phyloP scores from a whole-genome alignment of 1,140 invertebrate species.

The Hesperophylax magnus region DNA sequence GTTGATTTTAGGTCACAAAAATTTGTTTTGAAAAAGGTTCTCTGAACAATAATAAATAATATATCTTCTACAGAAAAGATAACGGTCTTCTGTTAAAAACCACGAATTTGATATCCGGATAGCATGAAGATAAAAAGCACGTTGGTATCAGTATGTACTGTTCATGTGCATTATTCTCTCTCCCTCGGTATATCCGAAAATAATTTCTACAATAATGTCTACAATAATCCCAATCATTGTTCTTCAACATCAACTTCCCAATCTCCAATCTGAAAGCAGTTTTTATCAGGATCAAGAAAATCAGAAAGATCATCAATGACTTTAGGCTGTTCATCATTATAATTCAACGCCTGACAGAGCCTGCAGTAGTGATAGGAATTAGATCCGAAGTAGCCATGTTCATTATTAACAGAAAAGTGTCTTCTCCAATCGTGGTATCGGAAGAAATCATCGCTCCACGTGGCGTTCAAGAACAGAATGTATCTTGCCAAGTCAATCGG shows the following conservation, averaged over 20 bases:
- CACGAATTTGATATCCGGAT: too few relatives aligned
- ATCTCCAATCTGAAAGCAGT: slow-evolving; percentile 61
- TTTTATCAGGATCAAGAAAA: slow-evolving; percentile 67
- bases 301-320: slow-evolving; percentile 66
- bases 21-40: too few relatives aligned
- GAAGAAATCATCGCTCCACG: slow-evolving; percentile 70
- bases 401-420: slow-evolving; percentile 76
- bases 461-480: slow-evolving; percentile 71
- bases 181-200: too few relatives aligned
- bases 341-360: slow-evolving; percentile 80
- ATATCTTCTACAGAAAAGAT: too few relatives aligned
- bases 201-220: too few relatives aligned
- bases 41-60: too few relatives aligned
- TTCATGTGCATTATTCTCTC: too few relatives aligned
- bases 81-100: too few relatives aligned
- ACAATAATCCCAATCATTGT: neutral
- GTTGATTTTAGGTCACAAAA: too few relatives aligned
- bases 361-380: slow-evolving; percentile 81
- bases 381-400: slow-evolving; percentile 76
- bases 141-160: too few relatives aligned
- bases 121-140: too few relatives aligned
- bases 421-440: slow-evolving; percentile 77
- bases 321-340: slow-evolving; percentile 65
- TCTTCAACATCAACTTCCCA: slow-evolving; percentile 20
- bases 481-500: slow-evolving; percentile 75